Percentiles rank a stretch among this genome's conserved stretches.
Conservation (phyloP, 2,113 vertebrate genomes). For the Tupaia tana region DNA sequence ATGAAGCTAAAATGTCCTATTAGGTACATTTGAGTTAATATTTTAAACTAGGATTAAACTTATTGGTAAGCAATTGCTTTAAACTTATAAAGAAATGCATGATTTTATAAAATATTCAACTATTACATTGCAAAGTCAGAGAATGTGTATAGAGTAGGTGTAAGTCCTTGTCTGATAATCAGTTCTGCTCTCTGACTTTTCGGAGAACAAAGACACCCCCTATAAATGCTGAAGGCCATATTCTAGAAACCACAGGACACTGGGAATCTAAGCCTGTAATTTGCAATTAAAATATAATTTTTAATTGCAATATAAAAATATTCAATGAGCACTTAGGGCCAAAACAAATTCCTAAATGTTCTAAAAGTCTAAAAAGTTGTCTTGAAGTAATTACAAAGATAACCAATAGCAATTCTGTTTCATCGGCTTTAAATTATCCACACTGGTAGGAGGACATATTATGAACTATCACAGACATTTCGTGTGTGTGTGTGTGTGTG, state of each 20-base stretch:
- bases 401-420: not conserved
- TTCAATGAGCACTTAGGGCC: not conserved
- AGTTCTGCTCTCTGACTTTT: not conserved
- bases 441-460: not conserved
- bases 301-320: not conserved
- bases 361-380: not conserved
- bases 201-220: not conserved
- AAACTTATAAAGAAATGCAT: constrained; percentile 47
- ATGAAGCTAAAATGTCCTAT: constrained; percentile 43
- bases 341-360: not conserved
- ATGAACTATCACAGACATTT: constrained; percentile 21
- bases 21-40: constrained; percentile 48
- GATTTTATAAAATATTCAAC: constrained; percentile 63
- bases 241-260: not conserved
- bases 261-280: not conserved
- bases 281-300: not conserved
- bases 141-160: not conserved
- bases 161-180: not conserved
- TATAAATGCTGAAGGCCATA: not conserved
- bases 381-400: constrained; percentile 16
- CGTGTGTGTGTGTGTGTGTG: not conserved
- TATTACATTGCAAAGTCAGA: not conserved
- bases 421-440: not conserved
- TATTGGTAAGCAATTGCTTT: constrained; percentile 38
- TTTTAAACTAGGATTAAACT: constrained; percentile 63